A percentile compares a stretch with the other conserved stretches of the same genome.
phyloP scores from a whole-genome alignment of 30 jellyfish, hydroid and myxozoan genomes.

The Sanderia malayensis region DNA sequence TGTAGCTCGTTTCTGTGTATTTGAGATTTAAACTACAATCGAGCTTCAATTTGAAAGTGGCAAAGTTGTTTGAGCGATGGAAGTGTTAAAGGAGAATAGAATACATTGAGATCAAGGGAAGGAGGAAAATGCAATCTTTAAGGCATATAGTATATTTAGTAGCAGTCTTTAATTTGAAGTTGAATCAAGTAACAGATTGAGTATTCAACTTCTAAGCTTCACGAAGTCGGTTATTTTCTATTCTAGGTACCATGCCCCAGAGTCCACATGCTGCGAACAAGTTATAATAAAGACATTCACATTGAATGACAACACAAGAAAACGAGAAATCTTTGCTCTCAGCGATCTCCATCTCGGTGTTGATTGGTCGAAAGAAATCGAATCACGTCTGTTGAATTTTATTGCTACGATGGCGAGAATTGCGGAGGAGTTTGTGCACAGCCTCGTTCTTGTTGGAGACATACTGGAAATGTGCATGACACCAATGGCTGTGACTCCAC shows the following conservation, averaged over 20 bases:
- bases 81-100: too few species aligned
- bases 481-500: constrained; percentile 48
- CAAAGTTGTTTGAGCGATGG: too few species aligned
- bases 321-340: constrained; percentile 34
- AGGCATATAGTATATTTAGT: too few species aligned
- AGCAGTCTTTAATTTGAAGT: too few species aligned
- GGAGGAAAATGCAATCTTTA: too few species aligned
- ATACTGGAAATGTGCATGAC: constrained; percentile 38
- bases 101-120: too few species aligned
- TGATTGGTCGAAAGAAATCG: constrained; percentile 37
- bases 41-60: too few species aligned
- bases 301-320: constrained; percentile 23
- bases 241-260: constrained; percentile 41
- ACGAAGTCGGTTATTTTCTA: too few species aligned
- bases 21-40: too few species aligned
- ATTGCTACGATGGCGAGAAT: constrained; percentile 19
- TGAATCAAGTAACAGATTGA: too few species aligned
- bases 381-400: constrained; percentile 22
- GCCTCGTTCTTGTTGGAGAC: constrained; percentile 45
- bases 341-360: constrained; percentile 57
- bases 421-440: constrained; percentile 29
- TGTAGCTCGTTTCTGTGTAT: too few species aligned
- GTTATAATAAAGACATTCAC: constrained; percentile 22
- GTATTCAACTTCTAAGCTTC: too few species aligned
- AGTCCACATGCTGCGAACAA: constrained; percentile 13